Evolutionary conservation across 2,888 invertebrate genomes (phyloP).

Genomic region (Buathra laborator): DNA sequence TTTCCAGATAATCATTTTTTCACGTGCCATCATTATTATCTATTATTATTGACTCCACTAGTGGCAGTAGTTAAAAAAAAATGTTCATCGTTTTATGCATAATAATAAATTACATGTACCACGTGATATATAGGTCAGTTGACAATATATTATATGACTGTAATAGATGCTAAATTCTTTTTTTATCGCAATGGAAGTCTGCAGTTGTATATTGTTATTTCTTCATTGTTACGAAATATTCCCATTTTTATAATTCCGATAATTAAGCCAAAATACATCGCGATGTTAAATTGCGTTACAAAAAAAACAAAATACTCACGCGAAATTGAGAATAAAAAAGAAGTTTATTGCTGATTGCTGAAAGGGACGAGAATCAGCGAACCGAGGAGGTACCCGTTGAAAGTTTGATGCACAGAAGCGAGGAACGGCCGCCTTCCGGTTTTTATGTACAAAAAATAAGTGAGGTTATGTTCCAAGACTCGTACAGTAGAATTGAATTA

Average conservation of each 20-base stretch:
- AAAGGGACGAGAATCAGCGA: not conserved
- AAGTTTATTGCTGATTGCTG: not conserved
- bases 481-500: not conserved
- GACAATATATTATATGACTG: not conserved
- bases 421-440: slow-evolving; percentile 9
- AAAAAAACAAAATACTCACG: not conserved
- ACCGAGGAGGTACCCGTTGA: not conserved
- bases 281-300: not conserved
- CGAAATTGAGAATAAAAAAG: not conserved
- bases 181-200: not conserved
- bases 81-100: not conserved
- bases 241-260: too few species aligned
- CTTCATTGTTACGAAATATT: not conserved
- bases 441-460: not conserved
- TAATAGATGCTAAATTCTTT: not conserved
- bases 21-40: too few species aligned
- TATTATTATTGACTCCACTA: too few species aligned
- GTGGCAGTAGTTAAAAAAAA: too few species aligned
- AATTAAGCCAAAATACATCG: too few species aligned
- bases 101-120: not conserved
- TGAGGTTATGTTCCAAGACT: slow-evolving; percentile 3
- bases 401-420: not conserved
- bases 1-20: not conserved
- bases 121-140: not conserved
- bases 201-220: not conserved